These are phyloP conservation scores for Oplegnathus fasciatus DNA, from an alignment of 2,113 vertebrate species.

Conservation along the genomic window DNA sequence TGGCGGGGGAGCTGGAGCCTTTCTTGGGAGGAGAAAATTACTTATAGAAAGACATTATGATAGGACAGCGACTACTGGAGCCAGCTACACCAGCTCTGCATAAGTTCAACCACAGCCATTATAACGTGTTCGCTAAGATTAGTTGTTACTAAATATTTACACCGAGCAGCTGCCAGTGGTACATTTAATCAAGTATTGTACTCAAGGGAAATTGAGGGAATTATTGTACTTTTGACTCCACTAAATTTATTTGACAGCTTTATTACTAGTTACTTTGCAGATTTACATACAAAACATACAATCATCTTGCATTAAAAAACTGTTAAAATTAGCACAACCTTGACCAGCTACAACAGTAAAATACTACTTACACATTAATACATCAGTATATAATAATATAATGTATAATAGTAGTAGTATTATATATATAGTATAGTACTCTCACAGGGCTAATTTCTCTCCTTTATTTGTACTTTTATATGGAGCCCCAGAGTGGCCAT, in stretches of 20 bases:
- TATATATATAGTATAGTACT: background rate
- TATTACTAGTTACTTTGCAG: no score
- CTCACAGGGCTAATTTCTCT: background rate
- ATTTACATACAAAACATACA: background rate
- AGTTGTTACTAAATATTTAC: conserved; percentile 12
- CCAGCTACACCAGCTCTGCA: conserved; percentile 3
- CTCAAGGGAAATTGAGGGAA: background rate
- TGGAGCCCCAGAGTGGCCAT: no score
- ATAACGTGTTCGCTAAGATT: background rate
- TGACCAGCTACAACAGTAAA: background rate
- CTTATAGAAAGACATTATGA: conserved; percentile 47
- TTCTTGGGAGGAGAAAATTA: conserved; percentile 46
- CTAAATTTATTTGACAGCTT: background rate
- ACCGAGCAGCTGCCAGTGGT: background rate
- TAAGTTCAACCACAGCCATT: background rate
- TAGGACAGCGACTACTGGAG: conserved; percentile 22
- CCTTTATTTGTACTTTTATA: background rate
- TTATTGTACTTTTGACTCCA: background rate
- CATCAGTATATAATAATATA: background rate
- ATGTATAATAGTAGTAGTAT: background rate
- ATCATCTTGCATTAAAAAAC: background rate
- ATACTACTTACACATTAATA: background rate
- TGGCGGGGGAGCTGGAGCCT: conserved; percentile 53
- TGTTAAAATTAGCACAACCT: background rate
- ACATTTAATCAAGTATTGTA: no score